Percentiles rank a stretch among this genome's conserved stretches.
Evolutionary conservation across 2,888 invertebrate species (phyloP).

Genomic region (Trachelus stipa): DNA sequence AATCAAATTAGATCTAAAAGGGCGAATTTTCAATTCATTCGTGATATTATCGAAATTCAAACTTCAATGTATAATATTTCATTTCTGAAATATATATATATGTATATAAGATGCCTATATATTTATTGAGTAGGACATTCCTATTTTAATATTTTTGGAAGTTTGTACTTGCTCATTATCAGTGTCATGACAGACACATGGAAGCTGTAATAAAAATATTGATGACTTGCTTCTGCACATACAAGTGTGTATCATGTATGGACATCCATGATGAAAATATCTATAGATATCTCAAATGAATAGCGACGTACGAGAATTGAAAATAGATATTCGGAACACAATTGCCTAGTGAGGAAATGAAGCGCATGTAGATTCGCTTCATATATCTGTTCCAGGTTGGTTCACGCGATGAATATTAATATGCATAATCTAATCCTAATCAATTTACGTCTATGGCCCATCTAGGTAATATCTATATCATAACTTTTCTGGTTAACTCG

Average conservation of each 20-base stretch:
- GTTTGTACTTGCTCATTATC: background rate
- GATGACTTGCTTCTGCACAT: slow-evolving; percentile 3
- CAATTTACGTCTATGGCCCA: no score
- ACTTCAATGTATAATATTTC: background rate
- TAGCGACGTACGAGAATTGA: slow-evolving; percentile 40
- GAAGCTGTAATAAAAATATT: slow-evolving; percentile 20
- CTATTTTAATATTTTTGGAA: background rate
- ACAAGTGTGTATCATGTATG: background rate
- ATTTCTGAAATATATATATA: background rate
- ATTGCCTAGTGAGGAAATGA: slow-evolving; percentile 52
- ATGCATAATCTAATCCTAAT: slow-evolving; percentile 34
- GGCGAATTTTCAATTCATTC: background rate
- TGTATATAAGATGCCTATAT: no score
- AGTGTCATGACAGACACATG: slow-evolving; percentile 13
- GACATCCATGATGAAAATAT: background rate
- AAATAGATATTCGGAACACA: slow-evolving; percentile 51
- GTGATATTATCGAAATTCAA: background rate
- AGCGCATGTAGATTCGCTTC: slow-evolving; percentile 35
- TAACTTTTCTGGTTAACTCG: no score
- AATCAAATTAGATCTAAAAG: background rate
- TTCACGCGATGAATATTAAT: slow-evolving; percentile 41
- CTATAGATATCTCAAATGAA: slow-evolving; percentile 23
- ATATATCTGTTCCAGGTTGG: slow-evolving; percentile 25
- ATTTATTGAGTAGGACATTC: background rate
- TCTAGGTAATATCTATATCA: no score